Evolutionary conservation across 2,797 vertebrate species (phyloP).

Genomic region (Arctocebus calabarensis): DNA sequence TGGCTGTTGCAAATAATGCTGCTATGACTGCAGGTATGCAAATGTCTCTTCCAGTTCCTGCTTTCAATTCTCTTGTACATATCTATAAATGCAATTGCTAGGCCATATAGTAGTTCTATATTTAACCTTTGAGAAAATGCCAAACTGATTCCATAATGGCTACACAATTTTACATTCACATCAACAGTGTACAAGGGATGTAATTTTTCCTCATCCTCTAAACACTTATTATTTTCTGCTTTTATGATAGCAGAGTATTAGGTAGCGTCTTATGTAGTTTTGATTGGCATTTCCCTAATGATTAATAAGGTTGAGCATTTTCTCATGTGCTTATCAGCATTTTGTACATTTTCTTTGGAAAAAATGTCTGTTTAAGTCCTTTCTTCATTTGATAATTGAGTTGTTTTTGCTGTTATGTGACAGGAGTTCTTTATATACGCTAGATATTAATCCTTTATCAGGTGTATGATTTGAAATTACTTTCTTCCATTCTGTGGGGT

Average conservation of each 20-base stretch:
- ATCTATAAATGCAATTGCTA: not conserved
- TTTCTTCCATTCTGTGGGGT: not conserved
- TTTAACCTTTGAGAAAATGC: not conserved
- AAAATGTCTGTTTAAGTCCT: not conserved
- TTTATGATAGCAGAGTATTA: not conserved
- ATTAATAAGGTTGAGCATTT: not conserved
- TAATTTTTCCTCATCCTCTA: not conserved
- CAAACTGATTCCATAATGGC: not conserved
- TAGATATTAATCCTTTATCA: not conserved
- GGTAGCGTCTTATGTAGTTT: no score
- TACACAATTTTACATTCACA: not conserved
- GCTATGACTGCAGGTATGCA: not conserved
- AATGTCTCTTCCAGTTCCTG: not conserved
- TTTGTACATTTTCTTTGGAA: not conserved
- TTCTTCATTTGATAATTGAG: not conserved
- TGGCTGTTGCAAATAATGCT: not conserved
- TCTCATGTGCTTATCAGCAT: not conserved
- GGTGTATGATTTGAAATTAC: not conserved
- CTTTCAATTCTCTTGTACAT: not conserved
- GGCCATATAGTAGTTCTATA: not conserved
- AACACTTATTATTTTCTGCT: not conserved
- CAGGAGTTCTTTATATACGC: slow-evolving; percentile 8
- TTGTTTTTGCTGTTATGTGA: not conserved
- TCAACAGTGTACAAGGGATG: not conserved
- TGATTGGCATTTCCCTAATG: not conserved